Conservation (phyloP, 2,797 vertebrate genomes). For the Acropternis orthonyx region DNA sequence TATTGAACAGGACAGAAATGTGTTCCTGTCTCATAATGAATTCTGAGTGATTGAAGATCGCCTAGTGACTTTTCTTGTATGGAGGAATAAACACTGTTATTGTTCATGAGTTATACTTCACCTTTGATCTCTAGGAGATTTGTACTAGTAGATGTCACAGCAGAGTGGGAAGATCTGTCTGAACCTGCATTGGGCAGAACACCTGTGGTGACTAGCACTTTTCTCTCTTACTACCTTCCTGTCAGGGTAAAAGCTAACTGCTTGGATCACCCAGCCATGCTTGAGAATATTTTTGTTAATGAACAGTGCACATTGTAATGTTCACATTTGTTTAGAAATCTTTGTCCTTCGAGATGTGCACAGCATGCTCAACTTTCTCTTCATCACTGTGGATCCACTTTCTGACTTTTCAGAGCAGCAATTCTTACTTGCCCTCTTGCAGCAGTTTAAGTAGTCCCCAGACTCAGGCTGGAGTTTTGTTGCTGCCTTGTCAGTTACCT, state of each 20-base stretch:
- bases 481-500: background rate
- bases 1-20: background rate
- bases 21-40: background rate
- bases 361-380: background rate
- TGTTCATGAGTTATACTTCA: background rate
- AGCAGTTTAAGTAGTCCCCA: background rate
- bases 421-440: background rate
- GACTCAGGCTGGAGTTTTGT: background rate
- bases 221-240: background rate
- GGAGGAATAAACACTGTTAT: background rate
- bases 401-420: background rate
- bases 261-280: background rate
- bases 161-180: background rate
- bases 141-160: background rate
- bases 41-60: background rate
- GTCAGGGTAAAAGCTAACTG: background rate
- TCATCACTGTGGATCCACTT: background rate
- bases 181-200: background rate
- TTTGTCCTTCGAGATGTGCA: background rate
- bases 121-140: background rate
- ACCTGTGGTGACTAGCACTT: background rate
- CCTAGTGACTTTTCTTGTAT: background rate
- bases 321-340: background rate
- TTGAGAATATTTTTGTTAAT: background rate
- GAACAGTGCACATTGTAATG: background rate